Base-by-base conservation (phyloP, 2,113 vertebrate species). In the Saimiri boliviensis region DNA sequence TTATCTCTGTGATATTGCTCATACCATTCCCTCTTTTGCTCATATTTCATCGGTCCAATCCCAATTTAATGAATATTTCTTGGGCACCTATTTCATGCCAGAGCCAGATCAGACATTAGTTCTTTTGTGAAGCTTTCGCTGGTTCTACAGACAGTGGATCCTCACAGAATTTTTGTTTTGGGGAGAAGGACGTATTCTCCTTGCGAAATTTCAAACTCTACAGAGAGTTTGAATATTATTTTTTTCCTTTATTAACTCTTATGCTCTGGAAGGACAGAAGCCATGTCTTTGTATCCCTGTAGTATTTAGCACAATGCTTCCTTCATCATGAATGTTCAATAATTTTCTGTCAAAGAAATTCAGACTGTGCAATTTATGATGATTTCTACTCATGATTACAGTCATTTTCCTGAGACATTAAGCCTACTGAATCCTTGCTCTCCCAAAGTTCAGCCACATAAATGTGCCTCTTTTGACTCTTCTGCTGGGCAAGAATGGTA, bases 281-380 rank as follows among this genome's bases (percentile, higher is more conserved):
- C 13, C 52, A 45, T 17, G 42, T 91, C 14, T 73, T 94, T 91
- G 40, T 77, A 54, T 74, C 83, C 60, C 45, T 89, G 25, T 17
- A 76, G 12, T 47, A 70, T 86, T 92, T 63, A 77, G 32, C 20
- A 84, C 49, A 87, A n/a, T 37, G 42, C 13, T 85, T 96, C 92
- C 45, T 85, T 91, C 58, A 54, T 84, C 96, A 94, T 83, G 71
- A 25, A 92, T 49, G 84, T 87, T 79, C 74, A 89, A 90, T 89
- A 71, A 95, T 80, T 93, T 95, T 76, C 37, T 95, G 76, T 81
- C 88, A 95, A 90, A 83, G 96, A 96, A 89, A 92, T 89, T 93
- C 76, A 96, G 35, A 81, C 25, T 8, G 8, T 66, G 54, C 23
- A 87, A 74, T 96, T 93, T 90, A 87, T 56, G 76, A 91, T 60